Evolutionary conservation across 2,797 vertebrate genomes (phyloP).

Genomic region (Hylomyscus alleni): DNA sequence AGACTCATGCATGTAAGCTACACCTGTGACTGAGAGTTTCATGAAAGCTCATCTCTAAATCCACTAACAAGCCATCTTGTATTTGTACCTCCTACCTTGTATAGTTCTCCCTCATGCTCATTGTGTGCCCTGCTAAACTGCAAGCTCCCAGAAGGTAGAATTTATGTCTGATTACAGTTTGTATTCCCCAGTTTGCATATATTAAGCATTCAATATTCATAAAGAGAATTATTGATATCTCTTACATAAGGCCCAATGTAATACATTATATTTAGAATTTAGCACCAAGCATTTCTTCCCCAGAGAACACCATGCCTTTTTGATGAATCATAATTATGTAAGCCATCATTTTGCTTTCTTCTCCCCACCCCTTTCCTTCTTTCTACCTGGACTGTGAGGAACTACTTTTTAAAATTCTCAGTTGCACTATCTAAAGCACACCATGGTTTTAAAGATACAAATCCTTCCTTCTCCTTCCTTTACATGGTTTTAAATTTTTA

Average conservation of each 20-base stretch:
- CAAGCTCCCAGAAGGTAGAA: conserved; percentile 60
- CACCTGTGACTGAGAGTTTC: not conserved
- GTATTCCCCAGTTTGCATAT: conserved; percentile 38
- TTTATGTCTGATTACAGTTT: conserved; percentile 50
- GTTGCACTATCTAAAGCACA: not conserved
- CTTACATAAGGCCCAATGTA: conserved; percentile 25
- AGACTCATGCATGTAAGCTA: not conserved
- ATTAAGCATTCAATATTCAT: conserved; percentile 62
- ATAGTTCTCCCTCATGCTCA: not conserved
- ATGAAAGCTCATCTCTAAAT: not conserved
- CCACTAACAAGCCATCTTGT: not conserved
- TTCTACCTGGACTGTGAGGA: not conserved
- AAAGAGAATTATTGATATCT: conserved; percentile 67
- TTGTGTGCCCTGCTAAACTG: not conserved
- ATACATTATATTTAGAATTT: conserved; percentile 58
- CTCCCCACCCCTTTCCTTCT: not conserved
- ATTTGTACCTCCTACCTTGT: not conserved
- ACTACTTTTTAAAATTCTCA: conserved; percentile 39
- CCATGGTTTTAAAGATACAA: not conserved
- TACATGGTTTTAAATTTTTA: not conserved
- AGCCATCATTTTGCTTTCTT: not conserved
- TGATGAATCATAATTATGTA: conserved; percentile 63
- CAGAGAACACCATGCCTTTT: conserved; percentile 50
- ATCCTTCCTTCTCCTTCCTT: not conserved
- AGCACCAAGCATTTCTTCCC: conserved; percentile 51